These are phyloP conservation scores for Hippocampus guttulatus DNA, from an alignment of 2,113 vertebrate genomes.

Conservation along the genomic window DNA sequence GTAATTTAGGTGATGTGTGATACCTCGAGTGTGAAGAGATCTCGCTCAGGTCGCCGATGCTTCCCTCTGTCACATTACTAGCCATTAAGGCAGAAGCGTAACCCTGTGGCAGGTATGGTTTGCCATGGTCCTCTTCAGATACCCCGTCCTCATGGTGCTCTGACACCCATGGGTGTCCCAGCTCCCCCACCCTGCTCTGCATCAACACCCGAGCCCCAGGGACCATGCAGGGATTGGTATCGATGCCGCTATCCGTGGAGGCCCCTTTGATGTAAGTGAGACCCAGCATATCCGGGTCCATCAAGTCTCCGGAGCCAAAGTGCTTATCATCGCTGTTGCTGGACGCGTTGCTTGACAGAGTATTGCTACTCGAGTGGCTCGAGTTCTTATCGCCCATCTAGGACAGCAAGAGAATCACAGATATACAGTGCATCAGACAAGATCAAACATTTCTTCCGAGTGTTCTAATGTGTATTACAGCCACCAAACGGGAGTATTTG, in stretches of 20 bases:
- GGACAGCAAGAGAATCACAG: constrained; percentile 6
- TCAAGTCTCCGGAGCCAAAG: constrained; percentile 90
- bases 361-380: constrained; percentile 94
- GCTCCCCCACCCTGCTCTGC: constrained; percentile 74
- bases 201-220: constrained; percentile 73
- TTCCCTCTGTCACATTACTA: constrained; percentile 76
- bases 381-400: constrained; percentile 89
- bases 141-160: constrained; percentile 65
- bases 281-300: constrained; percentile 89
- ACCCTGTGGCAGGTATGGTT: constrained; percentile 78
- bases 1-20: background rate
- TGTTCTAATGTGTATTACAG: constrained; percentile 17
- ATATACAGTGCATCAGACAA: constrained; percentile 18
- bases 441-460: constrained; percentile 30
- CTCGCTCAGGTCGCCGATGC: constrained; percentile 88
- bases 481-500: constrained; percentile 8
- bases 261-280: constrained; percentile 91
- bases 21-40: constrained; percentile 92
- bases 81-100: constrained; percentile 74
- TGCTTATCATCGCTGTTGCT: constrained; percentile 94
- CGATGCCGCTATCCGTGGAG: constrained; percentile 93
- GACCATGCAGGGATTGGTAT: constrained; percentile 85
- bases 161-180: constrained; percentile 74
- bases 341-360: constrained; percentile 87
- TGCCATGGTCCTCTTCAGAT: constrained; percentile 77